Conservation (phyloP, 2,113 vertebrate species). For the Naja naja region DNA sequence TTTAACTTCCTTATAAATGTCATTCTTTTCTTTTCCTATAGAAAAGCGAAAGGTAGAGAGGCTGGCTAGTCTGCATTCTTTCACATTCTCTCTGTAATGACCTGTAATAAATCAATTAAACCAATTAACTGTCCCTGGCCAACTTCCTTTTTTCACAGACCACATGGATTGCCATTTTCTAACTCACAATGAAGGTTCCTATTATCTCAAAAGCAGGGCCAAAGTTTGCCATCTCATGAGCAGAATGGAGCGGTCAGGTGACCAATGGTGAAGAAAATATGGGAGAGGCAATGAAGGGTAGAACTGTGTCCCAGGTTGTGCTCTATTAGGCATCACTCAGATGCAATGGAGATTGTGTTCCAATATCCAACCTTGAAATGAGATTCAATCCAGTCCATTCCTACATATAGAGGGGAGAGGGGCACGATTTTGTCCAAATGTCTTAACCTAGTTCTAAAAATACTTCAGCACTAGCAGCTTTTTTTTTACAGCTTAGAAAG, state of each 20-base stretch:
- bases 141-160: background rate
- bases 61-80: background rate
- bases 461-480: background rate
- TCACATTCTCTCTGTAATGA: background rate
- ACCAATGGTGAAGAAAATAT: background rate
- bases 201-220: background rate
- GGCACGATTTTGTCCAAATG: background rate
- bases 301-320: background rate
- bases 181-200: background rate
- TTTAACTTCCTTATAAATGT: background rate
- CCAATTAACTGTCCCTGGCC: background rate
- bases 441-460: background rate
- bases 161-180: background rate
- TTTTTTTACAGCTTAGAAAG: background rate
- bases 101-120: background rate
- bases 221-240: background rate
- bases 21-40: background rate
- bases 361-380: background rate
- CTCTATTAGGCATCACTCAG: background rate
- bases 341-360: too few relatives aligned
- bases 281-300: background rate
- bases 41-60: background rate
- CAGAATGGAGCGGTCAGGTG: background rate
- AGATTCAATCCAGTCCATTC: background rate
- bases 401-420: background rate